A percentile compares a stretch with the other conserved stretches of the same genome.
Evolutionary conservation across 2,113 vertebrate species (phyloP).

Genomic region (Orthonyx spaldingii): DNA sequence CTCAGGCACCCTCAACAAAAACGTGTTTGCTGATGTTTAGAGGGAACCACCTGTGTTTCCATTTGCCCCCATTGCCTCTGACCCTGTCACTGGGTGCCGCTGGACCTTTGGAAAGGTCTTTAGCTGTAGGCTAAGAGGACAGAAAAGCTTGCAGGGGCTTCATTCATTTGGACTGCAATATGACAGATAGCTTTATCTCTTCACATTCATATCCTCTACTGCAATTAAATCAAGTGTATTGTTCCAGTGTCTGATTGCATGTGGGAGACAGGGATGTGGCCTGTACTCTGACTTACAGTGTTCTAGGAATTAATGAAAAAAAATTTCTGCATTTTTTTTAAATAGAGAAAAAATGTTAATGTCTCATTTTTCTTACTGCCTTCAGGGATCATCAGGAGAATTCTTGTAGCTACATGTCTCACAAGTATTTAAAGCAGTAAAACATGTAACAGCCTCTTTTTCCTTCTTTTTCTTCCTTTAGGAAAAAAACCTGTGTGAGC

Average conservation of each 20-base stretch:
- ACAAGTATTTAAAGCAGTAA: slow-evolving; percentile 16
- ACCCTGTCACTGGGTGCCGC: background rate
- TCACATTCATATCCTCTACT: background rate
- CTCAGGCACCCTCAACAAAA: background rate
- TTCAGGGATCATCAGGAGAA: background rate
- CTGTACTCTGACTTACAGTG: background rate
- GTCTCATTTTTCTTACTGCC: background rate
- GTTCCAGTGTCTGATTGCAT: background rate
- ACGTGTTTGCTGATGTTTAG: background rate
- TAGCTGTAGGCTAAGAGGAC: background rate
- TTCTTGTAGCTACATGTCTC: background rate
- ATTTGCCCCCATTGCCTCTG: background rate
- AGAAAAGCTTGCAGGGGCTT: background rate
- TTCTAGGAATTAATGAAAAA: background rate
- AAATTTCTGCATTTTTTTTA: background rate
- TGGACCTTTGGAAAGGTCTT: background rate
- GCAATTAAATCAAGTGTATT: background rate
- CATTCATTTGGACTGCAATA: background rate
- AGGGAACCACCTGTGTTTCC: background rate
- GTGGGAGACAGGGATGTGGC: background rate
- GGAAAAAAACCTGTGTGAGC: background rate
- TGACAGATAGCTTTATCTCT: background rate
- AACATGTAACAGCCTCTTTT: background rate
- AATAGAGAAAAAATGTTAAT: background rate
- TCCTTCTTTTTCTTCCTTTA: background rate